Percentiles rank a stretch among this genome's conserved stretches.
Conservation (phyloP, 2,113 vertebrate species). For the Brachirus orientalis region DNA sequence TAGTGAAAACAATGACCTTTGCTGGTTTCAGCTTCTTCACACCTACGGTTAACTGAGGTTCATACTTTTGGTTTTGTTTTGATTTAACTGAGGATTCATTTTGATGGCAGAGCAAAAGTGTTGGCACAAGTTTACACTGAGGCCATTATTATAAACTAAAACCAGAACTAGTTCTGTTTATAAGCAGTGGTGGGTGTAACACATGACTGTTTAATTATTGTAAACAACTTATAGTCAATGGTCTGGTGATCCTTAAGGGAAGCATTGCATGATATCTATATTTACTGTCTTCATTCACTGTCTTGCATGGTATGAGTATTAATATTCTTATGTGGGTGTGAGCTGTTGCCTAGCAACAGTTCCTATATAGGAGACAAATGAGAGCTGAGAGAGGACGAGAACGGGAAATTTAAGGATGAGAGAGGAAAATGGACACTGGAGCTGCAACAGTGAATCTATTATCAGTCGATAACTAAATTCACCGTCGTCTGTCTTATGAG, state of each 20-base stretch:
- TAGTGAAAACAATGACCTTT: neutral
- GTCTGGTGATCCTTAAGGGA: neutral
- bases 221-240: neutral
- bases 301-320: slow-evolving; percentile 37
- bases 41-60: neutral
- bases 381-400: slow-evolving; percentile 26
- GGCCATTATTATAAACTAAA: neutral
- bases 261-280: neutral
- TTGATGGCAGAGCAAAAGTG: no score
- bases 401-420: slow-evolving; percentile 48
- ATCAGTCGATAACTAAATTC: no score
- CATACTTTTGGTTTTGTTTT: no score
- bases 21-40: neutral
- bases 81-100: no score
- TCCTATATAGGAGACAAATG: slow-evolving; percentile 29
- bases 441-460: no score
- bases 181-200: neutral
- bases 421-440: no score
- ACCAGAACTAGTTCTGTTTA: neutral
- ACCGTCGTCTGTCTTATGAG: no score
- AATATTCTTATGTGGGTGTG: slow-evolving; percentile 51
- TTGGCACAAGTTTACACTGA: neutral
- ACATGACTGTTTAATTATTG: neutral
- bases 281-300: slow-evolving; percentile 24
- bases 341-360: slow-evolving; percentile 61